phyloP scores from a whole-genome alignment of 1,140 invertebrate species.

The Nymphalis io region DNA sequence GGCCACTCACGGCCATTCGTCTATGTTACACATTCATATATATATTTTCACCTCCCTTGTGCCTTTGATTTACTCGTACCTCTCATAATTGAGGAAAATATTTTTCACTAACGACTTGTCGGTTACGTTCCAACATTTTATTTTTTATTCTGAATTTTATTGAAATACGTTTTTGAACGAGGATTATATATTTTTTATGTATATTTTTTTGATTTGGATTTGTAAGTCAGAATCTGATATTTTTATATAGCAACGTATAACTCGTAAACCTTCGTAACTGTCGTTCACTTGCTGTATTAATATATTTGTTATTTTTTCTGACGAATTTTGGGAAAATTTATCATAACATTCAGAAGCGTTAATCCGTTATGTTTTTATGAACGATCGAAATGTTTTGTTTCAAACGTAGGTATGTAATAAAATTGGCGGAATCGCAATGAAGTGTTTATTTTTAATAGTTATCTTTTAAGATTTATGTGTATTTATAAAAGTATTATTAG shows the following conservation, averaged over 20 bases:
- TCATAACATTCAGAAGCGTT: too few species aligned
- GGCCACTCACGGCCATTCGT: neutral
- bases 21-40: neutral
- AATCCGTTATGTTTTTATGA: too few species aligned
- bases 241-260: too few species aligned
- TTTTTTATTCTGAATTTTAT: neutral
- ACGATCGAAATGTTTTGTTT: too few species aligned
- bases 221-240: too few species aligned
- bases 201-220: neutral
- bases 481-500: too few species aligned
- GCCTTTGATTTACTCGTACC: slow-evolving; percentile 1
- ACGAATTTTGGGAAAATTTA: too few species aligned
- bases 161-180: neutral
- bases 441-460: neutral
- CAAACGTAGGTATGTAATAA: neutral
- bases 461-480: neutral
- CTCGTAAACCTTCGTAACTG: too few species aligned
- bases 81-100: slow-evolving; percentile 13
- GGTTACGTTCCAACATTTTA: neutral
- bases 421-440: neutral
- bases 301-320: too few species aligned
- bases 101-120: slow-evolving; percentile 1
- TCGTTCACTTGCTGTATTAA: too few species aligned
- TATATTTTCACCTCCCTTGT: neutral
- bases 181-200: neutral